Evolutionary conservation across 2,113 vertebrate species (phyloP).

Genomic region (Amblyornis subalaris): DNA sequence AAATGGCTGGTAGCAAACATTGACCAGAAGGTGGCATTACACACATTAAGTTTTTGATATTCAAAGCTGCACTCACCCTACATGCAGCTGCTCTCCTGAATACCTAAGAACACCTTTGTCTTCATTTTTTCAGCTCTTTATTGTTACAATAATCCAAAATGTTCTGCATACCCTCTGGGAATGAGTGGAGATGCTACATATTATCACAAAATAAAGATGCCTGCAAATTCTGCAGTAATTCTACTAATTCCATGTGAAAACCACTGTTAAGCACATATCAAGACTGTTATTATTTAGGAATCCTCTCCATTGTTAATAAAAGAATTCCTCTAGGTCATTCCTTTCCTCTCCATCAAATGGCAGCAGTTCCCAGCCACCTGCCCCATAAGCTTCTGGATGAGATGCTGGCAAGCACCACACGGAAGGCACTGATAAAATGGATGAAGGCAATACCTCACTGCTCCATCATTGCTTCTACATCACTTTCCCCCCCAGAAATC

Average conservation of each 20-base stretch:
- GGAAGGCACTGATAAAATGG: neutral
- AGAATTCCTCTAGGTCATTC: neutral
- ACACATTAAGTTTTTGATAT: conserved; percentile 57
- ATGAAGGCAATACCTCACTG: neutral
- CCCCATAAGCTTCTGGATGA: neutral
- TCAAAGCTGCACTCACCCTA: conserved; percentile 25
- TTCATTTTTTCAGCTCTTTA: neutral
- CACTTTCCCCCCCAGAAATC: neutral
- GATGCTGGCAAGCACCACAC: neutral
- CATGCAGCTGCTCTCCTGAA: conserved; percentile 25
- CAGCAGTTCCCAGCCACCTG: neutral
- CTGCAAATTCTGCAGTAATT: conserved; percentile 8
- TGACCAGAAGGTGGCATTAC: conserved; percentile 66
- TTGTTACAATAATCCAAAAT: conserved; percentile 1
- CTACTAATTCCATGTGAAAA: neutral
- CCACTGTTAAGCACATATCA: neutral
- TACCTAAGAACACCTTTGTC: conserved; percentile 51
- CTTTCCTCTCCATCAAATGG: neutral
- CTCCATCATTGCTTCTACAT: neutral
- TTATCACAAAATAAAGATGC: conserved; percentile 3
- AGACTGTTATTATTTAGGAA: neutral
- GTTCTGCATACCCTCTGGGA: neutral
- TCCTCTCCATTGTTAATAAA: neutral
- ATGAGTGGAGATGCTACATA: neutral
- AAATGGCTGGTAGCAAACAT: conserved; percentile 11